phyloP scores from a whole-genome alignment of 2,888 invertebrate species.

The Molanna angustata region DNA sequence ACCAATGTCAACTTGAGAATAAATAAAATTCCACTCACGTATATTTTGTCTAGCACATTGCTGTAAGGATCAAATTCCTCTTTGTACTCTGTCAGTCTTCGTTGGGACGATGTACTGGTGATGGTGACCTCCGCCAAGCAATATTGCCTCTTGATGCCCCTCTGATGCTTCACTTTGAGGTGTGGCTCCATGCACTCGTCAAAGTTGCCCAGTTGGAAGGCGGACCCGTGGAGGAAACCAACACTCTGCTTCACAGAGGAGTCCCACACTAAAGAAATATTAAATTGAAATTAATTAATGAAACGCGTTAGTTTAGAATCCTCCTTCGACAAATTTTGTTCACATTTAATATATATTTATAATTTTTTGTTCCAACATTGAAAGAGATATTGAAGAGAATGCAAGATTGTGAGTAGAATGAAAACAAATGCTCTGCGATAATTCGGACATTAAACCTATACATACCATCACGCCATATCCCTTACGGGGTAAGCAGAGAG shows the following conservation, averaged over 20 bases:
- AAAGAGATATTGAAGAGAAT: no score
- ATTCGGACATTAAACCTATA: no score
- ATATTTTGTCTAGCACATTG: constrained; percentile 48
- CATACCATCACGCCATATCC: no score
- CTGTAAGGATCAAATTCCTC: constrained; percentile 39
- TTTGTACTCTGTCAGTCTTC: not conserved
- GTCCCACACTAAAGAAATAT: constrained; percentile 18
- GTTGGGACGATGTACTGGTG: not conserved
- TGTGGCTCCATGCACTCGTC: constrained; percentile 13
- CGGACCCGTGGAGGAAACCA: constrained; percentile 12
- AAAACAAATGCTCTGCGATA: no score
- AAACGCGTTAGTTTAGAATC: no score
- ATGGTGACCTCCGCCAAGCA: constrained; percentile 45
- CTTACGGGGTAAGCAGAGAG: no score
- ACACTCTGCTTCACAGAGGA: constrained; percentile 7
- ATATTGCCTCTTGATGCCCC: constrained; percentile 47
- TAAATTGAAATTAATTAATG: no score
- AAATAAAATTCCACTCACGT: constrained; percentile 40
- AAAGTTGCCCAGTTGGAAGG: constrained; percentile 17
- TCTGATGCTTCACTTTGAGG: constrained; percentile 14
- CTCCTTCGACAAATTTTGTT: no score
- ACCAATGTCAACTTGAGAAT: no score
- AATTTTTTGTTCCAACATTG: no score
- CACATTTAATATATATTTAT: no score
- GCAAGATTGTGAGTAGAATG: no score